Evolutionary conservation across 92 coral and sea anemone species (phyloP).

Genomic region (Micromussa lordhowensis): DNA sequence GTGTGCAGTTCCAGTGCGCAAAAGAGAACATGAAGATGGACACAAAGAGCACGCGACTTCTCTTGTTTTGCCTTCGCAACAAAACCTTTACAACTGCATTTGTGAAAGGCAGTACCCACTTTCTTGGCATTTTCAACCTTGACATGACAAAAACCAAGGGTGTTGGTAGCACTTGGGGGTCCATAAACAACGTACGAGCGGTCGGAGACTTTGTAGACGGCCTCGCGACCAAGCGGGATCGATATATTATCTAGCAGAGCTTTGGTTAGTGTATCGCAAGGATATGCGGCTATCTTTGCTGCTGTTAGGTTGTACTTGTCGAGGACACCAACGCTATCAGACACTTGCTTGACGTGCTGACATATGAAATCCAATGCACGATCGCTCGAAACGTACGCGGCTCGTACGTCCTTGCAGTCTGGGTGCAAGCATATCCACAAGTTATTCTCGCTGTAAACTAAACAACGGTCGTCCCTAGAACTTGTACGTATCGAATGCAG

Average conservation of each 20-base stretch:
- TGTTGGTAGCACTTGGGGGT: conserved; percentile 25
- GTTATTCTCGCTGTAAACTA: conserved; percentile 13
- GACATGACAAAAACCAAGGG: conserved; percentile 3
- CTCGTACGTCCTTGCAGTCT: conserved; percentile 19
- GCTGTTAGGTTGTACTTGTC: neutral
- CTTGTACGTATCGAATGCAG: conserved; percentile 26
- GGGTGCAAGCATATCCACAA: conserved; percentile 12
- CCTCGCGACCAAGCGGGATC: neutral
- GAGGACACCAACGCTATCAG: neutral
- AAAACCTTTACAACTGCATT: neutral
- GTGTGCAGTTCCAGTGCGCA: neutral
- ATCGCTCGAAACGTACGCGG: conserved; percentile 1
- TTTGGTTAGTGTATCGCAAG: neutral
- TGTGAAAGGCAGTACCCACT: neutral
- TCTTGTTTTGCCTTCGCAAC: neutral
- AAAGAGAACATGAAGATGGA: neutral
- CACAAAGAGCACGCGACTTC: neutral
- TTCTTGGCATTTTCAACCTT: neutral
- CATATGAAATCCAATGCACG: neutral
- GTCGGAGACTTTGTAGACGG: conserved; percentile 1
- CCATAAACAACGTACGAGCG: conserved; percentile 10
- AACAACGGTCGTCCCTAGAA: conserved; percentile 33
- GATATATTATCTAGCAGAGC: neutral
- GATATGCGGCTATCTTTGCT: neutral
- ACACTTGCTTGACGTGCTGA: neutral